Evolutionary conservation across 2,113 vertebrate species (phyloP).

Genomic region (Callopanchax toddi): DNA sequence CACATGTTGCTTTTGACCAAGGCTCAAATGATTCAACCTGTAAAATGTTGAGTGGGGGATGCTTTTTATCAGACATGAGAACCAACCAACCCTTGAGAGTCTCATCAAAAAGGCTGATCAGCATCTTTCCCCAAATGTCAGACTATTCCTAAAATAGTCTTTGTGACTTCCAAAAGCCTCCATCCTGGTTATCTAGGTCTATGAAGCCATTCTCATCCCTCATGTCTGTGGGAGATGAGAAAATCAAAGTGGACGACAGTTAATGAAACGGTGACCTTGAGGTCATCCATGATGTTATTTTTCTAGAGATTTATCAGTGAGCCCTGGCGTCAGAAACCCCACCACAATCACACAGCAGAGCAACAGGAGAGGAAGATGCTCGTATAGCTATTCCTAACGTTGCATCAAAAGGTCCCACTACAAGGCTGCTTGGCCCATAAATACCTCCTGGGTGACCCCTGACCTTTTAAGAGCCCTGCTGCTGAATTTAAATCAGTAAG

Average conservation of each 20-base stretch:
- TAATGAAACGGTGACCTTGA: conserved; percentile 79
- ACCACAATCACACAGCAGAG: conserved; percentile 54
- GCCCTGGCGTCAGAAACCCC: conserved; percentile 67
- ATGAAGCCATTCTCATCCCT: conserved; percentile 1
- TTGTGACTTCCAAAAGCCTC: not conserved
- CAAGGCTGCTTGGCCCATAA: conserved; percentile 34
- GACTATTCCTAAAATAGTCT: not conserved
- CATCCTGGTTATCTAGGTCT: not conserved
- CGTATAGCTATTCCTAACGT: conserved; percentile 22
- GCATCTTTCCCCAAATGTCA: not conserved
- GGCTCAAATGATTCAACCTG: conserved; percentile 32
- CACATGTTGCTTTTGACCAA: conserved; percentile 45
- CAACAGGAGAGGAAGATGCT: conserved; percentile 32
- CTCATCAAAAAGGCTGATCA: not conserved
- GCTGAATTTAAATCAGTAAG: conserved; percentile 60
- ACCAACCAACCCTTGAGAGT: not conserved
- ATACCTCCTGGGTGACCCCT: conserved; percentile 41
- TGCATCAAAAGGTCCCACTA: conserved; percentile 13
- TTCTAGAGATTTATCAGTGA: conserved; percentile 75
- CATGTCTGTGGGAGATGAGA: conserved; percentile 35
- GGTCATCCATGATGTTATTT: conserved; percentile 70
- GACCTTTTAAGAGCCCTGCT: conserved; percentile 52
- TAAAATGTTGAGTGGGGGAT: conserved; percentile 32
- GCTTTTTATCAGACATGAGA: not conserved
- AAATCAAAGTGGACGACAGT: conserved; percentile 77